Evolutionary conservation across 1,140 invertebrate genomes (phyloP).

Genomic region (Caenorhabditis remanei): DNA sequence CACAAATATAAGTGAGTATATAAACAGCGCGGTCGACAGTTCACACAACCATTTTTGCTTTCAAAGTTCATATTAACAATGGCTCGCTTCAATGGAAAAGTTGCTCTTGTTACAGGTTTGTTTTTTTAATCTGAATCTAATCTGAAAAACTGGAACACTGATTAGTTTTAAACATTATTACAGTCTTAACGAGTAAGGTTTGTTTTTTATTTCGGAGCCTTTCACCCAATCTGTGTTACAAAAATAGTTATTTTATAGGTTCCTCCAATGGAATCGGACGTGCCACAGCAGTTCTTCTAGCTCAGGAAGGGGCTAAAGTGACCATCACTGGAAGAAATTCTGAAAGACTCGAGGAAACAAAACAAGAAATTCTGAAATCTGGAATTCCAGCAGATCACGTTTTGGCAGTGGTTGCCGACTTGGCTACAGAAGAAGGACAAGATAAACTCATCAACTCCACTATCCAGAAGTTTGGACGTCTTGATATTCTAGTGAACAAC

Average conservation of each 20-base stretch:
- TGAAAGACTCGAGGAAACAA: slow-evolving; percentile 53
- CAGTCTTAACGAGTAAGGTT: too few species aligned
- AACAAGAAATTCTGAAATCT: slow-evolving; percentile 46
- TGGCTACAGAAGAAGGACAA: slow-evolving; percentile 66
- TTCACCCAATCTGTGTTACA: too few species aligned
- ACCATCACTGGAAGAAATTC: slow-evolving; percentile 85
- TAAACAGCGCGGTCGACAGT: background rate
- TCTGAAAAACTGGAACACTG: too few species aligned
- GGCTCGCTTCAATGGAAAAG: background rate
- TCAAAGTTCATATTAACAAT: background rate
- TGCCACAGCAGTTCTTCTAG: slow-evolving; percentile 84
- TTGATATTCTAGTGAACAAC: slow-evolving; percentile 71
- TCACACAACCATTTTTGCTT: background rate
- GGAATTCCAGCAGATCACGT: slow-evolving; percentile 57
- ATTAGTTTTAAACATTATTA: too few species aligned
- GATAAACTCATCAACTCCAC: slow-evolving; percentile 65
- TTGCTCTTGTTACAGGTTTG: background rate
- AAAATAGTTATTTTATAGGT: slow-evolving; percentile 78
- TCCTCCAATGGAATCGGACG: slow-evolving; percentile 89
- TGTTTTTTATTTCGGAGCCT: too few species aligned
- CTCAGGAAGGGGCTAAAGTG: slow-evolving; percentile 84
- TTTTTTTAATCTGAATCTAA: background rate
- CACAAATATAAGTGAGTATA: slow-evolving; percentile 72
- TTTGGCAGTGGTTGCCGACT: slow-evolving; percentile 60
- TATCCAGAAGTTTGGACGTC: slow-evolving; percentile 66